Conservation (phyloP, 1,140 invertebrate genomes). For the Dinoponera quadriceps region DNA sequence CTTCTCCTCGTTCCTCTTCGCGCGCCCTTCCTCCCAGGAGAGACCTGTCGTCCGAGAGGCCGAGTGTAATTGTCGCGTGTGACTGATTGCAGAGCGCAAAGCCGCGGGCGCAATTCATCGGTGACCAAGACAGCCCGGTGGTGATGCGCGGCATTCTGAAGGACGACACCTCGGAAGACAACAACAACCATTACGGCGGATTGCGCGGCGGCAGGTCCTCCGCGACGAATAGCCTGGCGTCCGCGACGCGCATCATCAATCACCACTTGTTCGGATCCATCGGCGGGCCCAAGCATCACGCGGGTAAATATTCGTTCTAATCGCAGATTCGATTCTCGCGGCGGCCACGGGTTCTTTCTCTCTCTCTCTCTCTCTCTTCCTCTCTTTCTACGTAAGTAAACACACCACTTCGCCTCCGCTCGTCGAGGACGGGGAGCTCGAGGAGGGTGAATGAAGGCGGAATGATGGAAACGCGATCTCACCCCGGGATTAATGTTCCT, state of each 20-base stretch:
- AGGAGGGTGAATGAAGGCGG: too few species aligned
- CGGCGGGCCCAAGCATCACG: slow-evolving; percentile 83
- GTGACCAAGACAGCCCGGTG: slow-evolving; percentile 74
- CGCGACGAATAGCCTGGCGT: slow-evolving; percentile 88
- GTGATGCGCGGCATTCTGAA: slow-evolving; percentile 69
- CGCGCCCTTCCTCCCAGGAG: too few species aligned
- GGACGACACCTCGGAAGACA: slow-evolving; percentile 76
- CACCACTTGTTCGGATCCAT: slow-evolving; percentile 90
- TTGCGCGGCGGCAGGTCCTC: slow-evolving; percentile 79
- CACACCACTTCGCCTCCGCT: too few species aligned
- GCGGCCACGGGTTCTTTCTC: too few species aligned
- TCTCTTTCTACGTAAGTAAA: too few species aligned
- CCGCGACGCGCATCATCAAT: slow-evolving; percentile 91
- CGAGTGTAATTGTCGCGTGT: slow-evolving; percentile 23
- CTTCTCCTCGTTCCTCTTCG: too few species aligned
- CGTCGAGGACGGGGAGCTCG: too few species aligned
- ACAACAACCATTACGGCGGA: slow-evolving; percentile 79
- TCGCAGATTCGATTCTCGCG: too few species aligned
- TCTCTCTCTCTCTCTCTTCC: too few species aligned
- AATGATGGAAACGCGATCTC: too few species aligned
- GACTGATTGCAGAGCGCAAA: slow-evolving; percentile 79
- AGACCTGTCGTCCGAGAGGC: too few species aligned
- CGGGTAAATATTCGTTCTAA: slow-evolving; percentile 72
- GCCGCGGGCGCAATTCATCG: slow-evolving; percentile 78
- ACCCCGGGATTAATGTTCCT: too few species aligned